phyloP scores from a whole-genome alignment of 1,140 invertebrate genomes.

The Polypedilum pembai region DNA sequence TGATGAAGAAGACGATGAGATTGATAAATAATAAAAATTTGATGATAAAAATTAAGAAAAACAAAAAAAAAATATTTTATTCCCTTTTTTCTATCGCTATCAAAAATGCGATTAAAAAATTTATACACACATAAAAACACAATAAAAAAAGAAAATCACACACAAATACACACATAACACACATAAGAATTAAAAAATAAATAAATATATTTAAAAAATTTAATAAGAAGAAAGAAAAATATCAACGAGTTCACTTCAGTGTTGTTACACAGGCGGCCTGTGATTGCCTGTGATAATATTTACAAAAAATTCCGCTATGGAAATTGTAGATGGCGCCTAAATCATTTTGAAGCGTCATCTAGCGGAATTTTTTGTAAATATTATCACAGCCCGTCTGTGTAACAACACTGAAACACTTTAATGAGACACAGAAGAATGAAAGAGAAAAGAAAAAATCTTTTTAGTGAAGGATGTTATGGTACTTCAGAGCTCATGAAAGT shows the following conservation, averaged over 20 bases:
- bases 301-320: too few species aligned
- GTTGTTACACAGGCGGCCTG: too few species aligned
- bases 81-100: conserved; percentile 5
- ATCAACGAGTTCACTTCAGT: conserved; percentile 6
- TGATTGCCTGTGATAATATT: too few species aligned
- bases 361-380: too few species aligned
- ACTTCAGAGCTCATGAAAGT: background rate
- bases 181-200: background rate
- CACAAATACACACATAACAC: conserved; percentile 17
- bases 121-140: conserved; percentile 16
- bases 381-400: too few species aligned
- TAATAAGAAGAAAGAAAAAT: conserved; percentile 20
- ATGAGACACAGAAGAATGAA: background rate
- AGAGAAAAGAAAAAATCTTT: background rate
- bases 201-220: background rate
- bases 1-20: too few species aligned
- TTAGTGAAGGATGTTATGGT: conserved; percentile 12
- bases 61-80: too few species aligned
- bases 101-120: conserved; percentile 27
- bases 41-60: too few species aligned
- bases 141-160: background rate
- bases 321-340: too few species aligned
- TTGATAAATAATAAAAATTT: too few species aligned
- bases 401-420: background rate
- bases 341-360: too few species aligned